A percentile compares a stretch with the other conserved stretches of the same genome.
phyloP scores from a whole-genome alignment of 30 jellyfish, hydroid and myxozoan genomes.

The Aurelia aurita complex sp. Pacific region DNA sequence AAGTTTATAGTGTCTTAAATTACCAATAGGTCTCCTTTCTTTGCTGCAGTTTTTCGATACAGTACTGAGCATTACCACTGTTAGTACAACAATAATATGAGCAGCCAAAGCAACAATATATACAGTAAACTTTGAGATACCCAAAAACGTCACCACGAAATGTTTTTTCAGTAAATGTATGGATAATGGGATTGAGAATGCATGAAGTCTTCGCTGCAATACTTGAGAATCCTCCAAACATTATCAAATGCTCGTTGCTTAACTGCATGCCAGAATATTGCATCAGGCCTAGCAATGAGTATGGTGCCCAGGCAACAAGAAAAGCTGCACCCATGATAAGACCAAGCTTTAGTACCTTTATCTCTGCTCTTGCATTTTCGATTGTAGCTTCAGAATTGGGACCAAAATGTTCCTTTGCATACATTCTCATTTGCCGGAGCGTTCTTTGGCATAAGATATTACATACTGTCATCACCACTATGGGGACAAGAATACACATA shows the following conservation, averaged over 20 bases:
- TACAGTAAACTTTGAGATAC: no score
- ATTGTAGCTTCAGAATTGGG: conserved; percentile 5
- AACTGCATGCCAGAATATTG: conserved; percentile 3
- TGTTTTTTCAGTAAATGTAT: conserved; percentile 2
- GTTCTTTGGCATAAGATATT: conserved; percentile 13
- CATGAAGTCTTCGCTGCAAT: conserved; percentile 16
- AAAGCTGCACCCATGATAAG: conserved; percentile 8
- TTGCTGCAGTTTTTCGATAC: no score
- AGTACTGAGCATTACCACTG: no score
- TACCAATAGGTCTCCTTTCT: no score
- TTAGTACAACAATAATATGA: no score
- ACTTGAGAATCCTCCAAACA: neutral
- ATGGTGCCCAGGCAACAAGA: conserved; percentile 31
- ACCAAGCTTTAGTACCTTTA: neutral
- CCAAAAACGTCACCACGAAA: conserved; percentile 13
- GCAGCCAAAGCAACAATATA: no score
- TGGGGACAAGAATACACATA: conserved; percentile 24
- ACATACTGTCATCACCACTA: neutral
- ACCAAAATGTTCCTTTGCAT: conserved; percentile 27
- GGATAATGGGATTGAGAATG: conserved; percentile 18
- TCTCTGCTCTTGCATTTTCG: conserved; percentile 24
- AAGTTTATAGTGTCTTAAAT: no score
- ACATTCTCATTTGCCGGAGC: conserved; percentile 16
- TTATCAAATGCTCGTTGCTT: neutral
- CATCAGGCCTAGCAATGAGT: conserved; percentile 22